phyloP scores from a whole-genome alignment of 1,140 invertebrate genomes.

The Drosophila setifemur region DNA sequence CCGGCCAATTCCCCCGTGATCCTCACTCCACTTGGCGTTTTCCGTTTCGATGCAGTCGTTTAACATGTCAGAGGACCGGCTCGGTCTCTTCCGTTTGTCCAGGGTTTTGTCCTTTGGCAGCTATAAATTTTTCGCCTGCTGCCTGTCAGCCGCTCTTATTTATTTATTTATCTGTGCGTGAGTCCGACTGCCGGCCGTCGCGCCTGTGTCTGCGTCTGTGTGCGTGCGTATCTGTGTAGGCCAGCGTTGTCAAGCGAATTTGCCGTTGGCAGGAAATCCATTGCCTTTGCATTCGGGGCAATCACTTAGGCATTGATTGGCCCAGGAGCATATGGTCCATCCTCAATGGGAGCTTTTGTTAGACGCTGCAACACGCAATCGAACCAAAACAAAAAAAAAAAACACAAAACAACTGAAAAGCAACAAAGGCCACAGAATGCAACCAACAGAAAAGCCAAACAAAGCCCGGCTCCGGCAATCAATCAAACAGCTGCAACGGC shows the following conservation, averaged over 20 bases:
- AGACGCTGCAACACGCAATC: constrained; percentile 40
- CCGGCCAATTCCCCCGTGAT: neutral
- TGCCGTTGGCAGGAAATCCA: constrained; percentile 48
- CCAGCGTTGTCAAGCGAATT: constrained; percentile 56
- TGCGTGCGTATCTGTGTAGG: constrained; percentile 17
- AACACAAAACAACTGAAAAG: constrained; percentile 2
- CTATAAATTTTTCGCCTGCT: constrained; percentile 76
- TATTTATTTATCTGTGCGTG: constrained; percentile 67
- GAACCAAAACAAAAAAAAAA: neutral
- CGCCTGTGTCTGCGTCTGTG: constrained; percentile 16
- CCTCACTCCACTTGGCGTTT: neutral
- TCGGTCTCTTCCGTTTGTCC: constrained; percentile 63
- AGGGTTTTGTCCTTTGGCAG: constrained; percentile 71
- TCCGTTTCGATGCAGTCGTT: constrained; percentile 66
- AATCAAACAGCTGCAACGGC: constrained; percentile 79
- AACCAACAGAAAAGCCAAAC: constrained; percentile 42
- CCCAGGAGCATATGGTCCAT: constrained; percentile 32
- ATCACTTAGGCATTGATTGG: constrained; percentile 37
- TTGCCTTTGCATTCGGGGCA: constrained; percentile 31
- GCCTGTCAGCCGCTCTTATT: constrained; percentile 73
- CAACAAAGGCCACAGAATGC: constrained; percentile 15
- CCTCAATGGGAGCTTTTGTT: constrained; percentile 47
- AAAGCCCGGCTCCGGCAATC: constrained; percentile 73
- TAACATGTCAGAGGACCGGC: constrained; percentile 70
- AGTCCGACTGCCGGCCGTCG: constrained; percentile 1